Base-by-base conservation (phyloP, 2,888 invertebrate species). In the Listrodromus nycthemerus region DNA sequence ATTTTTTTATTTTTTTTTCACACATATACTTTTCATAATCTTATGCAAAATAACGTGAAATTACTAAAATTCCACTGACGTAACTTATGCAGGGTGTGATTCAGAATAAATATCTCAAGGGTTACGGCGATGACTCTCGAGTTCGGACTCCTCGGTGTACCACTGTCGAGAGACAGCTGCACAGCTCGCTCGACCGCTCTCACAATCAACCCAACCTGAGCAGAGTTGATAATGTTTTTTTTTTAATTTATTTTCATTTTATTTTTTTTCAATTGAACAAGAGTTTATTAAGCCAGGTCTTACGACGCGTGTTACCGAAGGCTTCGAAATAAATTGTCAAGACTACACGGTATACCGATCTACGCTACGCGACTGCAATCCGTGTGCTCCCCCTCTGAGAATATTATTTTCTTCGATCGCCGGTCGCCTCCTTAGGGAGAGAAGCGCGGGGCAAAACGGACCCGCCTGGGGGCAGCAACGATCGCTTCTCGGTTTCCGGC, bases 351-450 rank as follows among this genome's bases (percentile, higher is more conserved):
- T 58, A 37, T 55, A 48, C 55, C 24, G 37, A 41, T 55, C 33
- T 61, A 33, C 65, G 78, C 69, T 13, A 33, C 61, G 30, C 58
- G 52, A 70, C 58, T 27, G 78, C 41, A 69, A 78, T 79, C 63
- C 79, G 48, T 63, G 55, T 63, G 73, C 24, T 79, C 48, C 52
- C 67, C 48, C 41, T 63, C 71, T 67, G 27, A 75, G 71, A 80
- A 80, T 80, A 83, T 83, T 79, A 83, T 80, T 80, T 83, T 71
- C 83, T 76, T 71, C 79, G 75, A 83, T 83, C 58, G 70, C 67
- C 66, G 61, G 50, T 58, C 83, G 61, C 80, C 41, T 41, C 41
- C 41, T 41, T 16, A 16, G 41, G 41, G 13, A 65, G 75, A 33
- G 30, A 30, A 21, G 48, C 27, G 58, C 58, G 30, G 58, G 27